phyloP scores from a whole-genome alignment of 2,113 vertebrate species.

The Indicator indicator region DNA sequence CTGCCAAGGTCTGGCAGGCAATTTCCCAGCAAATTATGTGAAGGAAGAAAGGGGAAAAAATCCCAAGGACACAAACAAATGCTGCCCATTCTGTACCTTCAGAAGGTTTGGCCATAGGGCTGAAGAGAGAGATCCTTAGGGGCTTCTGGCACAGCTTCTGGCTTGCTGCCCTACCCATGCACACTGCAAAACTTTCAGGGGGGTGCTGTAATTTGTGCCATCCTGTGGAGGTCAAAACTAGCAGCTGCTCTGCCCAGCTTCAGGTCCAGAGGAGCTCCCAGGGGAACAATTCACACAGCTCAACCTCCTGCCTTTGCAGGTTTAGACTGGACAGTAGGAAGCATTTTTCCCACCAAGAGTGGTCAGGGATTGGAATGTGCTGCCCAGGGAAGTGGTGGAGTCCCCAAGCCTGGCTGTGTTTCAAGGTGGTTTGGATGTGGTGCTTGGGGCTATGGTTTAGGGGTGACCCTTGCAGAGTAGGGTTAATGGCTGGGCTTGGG shows the following conservation, averaged over 20 bases:
- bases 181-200: background rate
- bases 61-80: background rate
- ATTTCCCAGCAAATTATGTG: background rate
- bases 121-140: background rate
- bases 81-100: background rate
- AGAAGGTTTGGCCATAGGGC: background rate
- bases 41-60: background rate
- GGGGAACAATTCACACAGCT: fast-evolving
- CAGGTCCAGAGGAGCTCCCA: background rate
- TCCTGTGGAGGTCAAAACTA: background rate
- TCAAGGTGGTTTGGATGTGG: no score
- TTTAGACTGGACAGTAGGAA: no score
- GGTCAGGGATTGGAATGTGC: no score
- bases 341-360: no score
- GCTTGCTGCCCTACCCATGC: fast-evolving
- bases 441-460: no score
- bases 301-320: background rate
- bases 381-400: no score
- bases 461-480: no score
- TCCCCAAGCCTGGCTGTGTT: no score
- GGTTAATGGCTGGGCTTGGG: no score
- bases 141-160: background rate
- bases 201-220: background rate
- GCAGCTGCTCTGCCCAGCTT: background rate
- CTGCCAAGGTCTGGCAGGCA: conserved; percentile 32